phyloP scores from a whole-genome alignment of 1,140 invertebrate genomes.

The Nymphalis io region DNA sequence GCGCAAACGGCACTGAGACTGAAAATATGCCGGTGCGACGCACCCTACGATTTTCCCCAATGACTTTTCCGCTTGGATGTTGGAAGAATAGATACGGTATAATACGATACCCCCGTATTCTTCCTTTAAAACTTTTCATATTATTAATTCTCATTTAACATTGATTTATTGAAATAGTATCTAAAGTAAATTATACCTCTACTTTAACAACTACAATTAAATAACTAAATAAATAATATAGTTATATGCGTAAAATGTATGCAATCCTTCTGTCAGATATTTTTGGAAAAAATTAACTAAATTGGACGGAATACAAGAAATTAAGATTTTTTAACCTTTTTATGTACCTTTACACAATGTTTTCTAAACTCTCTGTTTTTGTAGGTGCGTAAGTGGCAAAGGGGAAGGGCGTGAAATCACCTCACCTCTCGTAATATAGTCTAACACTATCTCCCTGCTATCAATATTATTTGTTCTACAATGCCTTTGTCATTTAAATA shows the following conservation, averaged over 20 bases:
- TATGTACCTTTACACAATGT: not conserved
- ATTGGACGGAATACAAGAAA: no score
- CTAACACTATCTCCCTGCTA: conserved; percentile 40
- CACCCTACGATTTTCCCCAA: conserved; percentile 75
- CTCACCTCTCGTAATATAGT: conserved; percentile 42
- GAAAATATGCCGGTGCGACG: conserved; percentile 71
- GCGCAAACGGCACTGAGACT: conserved; percentile 71
- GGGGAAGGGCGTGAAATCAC: conserved; percentile 44
- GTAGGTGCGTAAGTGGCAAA: conserved; percentile 50
- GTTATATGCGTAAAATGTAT: no score
- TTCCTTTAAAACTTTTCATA: not conserved
- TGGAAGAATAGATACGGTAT: conserved; percentile 59
- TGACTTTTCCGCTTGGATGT: conserved; percentile 72
- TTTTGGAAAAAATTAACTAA: no score
- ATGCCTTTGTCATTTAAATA: conserved; percentile 29
- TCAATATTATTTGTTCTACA: conserved; percentile 38
- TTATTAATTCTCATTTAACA: no score
- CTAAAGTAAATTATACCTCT: no score
- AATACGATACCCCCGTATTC: not conserved
- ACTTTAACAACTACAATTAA: no score
- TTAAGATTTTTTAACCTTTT: not conserved
- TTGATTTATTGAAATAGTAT: no score
- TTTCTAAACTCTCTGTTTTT: conserved; percentile 47
- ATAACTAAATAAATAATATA: no score
- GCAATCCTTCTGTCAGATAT: no score